Conservation (phyloP, 2,888 invertebrate genomes). For the Byasa hedistus region DNA sequence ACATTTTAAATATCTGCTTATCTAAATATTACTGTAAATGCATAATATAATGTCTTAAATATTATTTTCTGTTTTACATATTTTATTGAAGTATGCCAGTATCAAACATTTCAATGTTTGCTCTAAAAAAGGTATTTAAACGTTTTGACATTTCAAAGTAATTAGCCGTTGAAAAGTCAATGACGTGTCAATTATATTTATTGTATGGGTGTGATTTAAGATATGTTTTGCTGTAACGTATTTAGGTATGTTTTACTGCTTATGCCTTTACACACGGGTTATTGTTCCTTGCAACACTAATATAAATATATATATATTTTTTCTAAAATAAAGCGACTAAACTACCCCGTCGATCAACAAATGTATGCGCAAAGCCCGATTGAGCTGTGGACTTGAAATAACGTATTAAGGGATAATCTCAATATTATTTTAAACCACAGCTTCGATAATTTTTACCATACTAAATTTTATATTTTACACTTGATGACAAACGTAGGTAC, state of each 20-base stretch:
- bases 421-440: too few relatives aligned
- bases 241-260: conserved; percentile 15
- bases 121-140: not conserved
- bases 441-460: too few relatives aligned
- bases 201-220: conserved; percentile 5
- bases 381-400: too few relatives aligned
- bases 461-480: too few relatives aligned
- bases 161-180: not conserved
- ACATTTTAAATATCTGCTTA: too few relatives aligned
- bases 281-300: not conserved
- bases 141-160: not conserved
- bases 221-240: conserved; percentile 13
- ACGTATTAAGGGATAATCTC: too few relatives aligned
- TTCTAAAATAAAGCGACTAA: not conserved
- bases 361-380: too few relatives aligned
- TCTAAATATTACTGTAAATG: too few relatives aligned
- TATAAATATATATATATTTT: not conserved
- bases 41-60: too few relatives aligned
- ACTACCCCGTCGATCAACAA: not conserved
- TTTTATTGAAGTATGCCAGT: not conserved
- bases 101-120: not conserved
- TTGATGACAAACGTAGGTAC: too few relatives aligned
- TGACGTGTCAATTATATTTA: not conserved
- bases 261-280: not conserved
- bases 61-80: not conserved